These are phyloP conservation scores for Xerus rutilus DNA, from an alignment of 2,797 vertebrate genomes.

Conservation along the genomic window DNA sequence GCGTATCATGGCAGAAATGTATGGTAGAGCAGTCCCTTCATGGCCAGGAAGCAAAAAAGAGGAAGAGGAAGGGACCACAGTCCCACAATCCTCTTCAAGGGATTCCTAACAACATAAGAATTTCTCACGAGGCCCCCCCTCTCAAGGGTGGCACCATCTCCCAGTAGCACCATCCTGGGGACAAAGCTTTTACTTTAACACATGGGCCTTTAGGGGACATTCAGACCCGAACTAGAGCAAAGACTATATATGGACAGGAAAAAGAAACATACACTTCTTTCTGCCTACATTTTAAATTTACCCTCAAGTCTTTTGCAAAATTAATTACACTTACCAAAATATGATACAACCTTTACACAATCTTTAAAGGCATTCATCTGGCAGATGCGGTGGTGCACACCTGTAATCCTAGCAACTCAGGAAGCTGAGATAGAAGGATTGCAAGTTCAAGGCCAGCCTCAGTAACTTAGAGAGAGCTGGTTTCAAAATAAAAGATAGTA, in stretches of 20 bases:
- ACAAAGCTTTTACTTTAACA: background rate
- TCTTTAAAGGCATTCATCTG: background rate
- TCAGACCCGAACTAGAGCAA: background rate
- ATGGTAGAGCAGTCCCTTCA: background rate
- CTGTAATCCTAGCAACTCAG: no score
- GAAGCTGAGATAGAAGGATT: no score
- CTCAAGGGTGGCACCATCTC: background rate
- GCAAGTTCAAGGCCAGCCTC: no score
- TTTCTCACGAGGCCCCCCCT: background rate
- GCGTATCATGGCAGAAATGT: background rate
- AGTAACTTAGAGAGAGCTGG: no score
- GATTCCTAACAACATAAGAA: background rate
- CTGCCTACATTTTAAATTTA: background rate
- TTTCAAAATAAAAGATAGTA: no score
- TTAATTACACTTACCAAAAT: background rate
- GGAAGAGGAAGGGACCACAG: background rate
- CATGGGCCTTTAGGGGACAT: background rate
- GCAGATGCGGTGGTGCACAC: no score
- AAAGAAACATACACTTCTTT: background rate
- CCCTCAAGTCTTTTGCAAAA: background rate
- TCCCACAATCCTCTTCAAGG: background rate
- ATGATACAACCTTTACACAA: background rate
- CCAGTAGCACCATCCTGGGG: background rate
- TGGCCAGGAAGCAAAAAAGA: background rate
- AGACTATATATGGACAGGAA: background rate